Percentiles rank a stretch among this genome's conserved stretches.
Conservation (phyloP, 2,797 vertebrate genomes). For the Discoglossus pictus region DNA sequence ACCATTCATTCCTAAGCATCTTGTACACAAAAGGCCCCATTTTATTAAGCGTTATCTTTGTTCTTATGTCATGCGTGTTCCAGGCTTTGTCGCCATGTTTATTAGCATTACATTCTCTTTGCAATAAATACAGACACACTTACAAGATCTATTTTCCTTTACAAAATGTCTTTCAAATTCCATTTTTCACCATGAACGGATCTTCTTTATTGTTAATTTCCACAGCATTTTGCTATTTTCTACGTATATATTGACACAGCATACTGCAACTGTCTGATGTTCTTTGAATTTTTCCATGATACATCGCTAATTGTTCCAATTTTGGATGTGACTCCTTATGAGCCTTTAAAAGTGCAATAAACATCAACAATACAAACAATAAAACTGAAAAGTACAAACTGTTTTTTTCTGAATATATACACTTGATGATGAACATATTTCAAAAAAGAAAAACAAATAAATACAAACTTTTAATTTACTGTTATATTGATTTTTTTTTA, state of each 20-base stretch:
- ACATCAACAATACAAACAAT: too few relatives aligned
- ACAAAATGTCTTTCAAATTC: conserved; percentile 6
- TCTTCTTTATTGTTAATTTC: conserved; percentile 34
- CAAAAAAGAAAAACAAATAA: too few relatives aligned
- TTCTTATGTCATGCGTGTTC: conserved; percentile 36
- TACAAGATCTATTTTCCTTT: conserved; percentile 32
- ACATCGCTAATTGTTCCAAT: conserved; percentile 3
- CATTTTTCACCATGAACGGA: conserved; percentile 8
- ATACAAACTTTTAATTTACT: too few relatives aligned
- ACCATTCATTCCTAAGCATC: conserved; percentile 42
- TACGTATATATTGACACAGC: conserved; percentile 26
- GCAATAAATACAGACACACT: conserved; percentile 16
- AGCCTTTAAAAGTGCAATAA: not conserved
- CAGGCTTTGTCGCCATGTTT: conserved; percentile 35
- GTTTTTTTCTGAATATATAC: too few relatives aligned
- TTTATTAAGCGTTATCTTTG: conserved; percentile 30
- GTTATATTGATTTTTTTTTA: too few relatives aligned
- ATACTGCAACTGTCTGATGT: conserved; percentile 6
- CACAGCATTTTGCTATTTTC: conserved; percentile 11
- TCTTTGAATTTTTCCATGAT: conserved; percentile 20
- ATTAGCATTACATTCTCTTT: conserved; percentile 31
- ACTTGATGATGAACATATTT: too few relatives aligned
- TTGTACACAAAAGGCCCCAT: conserved; percentile 38
- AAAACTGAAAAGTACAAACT: too few relatives aligned
- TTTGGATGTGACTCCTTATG: conserved; percentile 3